Evolutionary conservation across 2,797 vertebrate genomes (phyloP).

Genomic region (Phalloptychus januarius): DNA sequence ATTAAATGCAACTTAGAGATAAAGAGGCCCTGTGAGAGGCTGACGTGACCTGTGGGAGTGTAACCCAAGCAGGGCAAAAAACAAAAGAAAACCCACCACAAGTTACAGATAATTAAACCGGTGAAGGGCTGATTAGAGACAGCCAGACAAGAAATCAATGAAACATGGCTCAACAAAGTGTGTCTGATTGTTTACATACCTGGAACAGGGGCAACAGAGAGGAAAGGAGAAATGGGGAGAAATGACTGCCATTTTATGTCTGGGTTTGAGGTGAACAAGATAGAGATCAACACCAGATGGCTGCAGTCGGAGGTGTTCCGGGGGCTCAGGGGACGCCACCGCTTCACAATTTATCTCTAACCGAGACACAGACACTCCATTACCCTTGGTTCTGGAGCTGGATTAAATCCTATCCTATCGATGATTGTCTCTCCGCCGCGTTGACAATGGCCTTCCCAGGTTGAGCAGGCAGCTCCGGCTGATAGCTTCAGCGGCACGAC

Average conservation of each 20-base stretch:
- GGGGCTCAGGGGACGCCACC: conserved; percentile 57
- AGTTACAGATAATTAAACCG: conserved; percentile 75
- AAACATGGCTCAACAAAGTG: conserved; percentile 73
- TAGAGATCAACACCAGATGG: conserved; percentile 77
- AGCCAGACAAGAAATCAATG: conserved; percentile 76
- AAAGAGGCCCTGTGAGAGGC: conserved; percentile 37
- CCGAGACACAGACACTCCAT: conserved; percentile 69
- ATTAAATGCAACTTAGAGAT: conserved; percentile 57
- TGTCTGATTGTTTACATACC: conserved; percentile 79
- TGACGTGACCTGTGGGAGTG: conserved; percentile 53
- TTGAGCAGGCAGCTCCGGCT: conserved; percentile 43
- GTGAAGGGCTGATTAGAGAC: conserved; percentile 73
- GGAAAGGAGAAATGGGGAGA: conserved; percentile 31
- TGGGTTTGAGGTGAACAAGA: conserved; percentile 69
- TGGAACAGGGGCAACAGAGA: conserved; percentile 47
- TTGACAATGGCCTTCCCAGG: conserved; percentile 59
- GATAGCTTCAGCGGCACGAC: conserved; percentile 30
- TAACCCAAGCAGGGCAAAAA: conserved; percentile 55
- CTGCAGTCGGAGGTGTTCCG: conserved; percentile 65
- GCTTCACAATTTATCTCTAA: conserved; percentile 66
- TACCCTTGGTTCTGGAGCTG: conserved; percentile 66
- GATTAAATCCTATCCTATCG: conserved; percentile 66
- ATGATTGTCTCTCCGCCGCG: conserved; percentile 68
- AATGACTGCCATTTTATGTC: conserved; percentile 71
- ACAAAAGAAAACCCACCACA: conserved; percentile 35